Evolutionary conservation across 2,888 invertebrate genomes (phyloP), one percentile per base, ranked within the genome.

Genomic region (Platycnemis pennipes): DNA sequence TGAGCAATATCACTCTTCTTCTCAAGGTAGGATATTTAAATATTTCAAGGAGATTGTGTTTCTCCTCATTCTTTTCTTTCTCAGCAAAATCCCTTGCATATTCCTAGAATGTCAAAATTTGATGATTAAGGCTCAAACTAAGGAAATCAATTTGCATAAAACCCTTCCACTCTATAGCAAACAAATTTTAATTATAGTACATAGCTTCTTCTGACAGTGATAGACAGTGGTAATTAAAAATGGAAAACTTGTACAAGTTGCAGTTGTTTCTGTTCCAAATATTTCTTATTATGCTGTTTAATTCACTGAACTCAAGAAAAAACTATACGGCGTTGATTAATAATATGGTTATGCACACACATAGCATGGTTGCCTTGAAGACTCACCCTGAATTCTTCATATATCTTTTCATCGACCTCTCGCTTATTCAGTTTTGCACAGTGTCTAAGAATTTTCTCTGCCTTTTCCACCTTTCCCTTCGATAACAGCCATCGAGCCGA

Each of bases 401-500:
- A 94, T 22, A 95, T 89, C 42, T 94, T 94, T 37, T 94, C 94
- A 69, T 94, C 94, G 42, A 95, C 94, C 4, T 94, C 53, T 8
- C 94, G 94, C 49, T 94, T 94, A 46, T 94, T 94, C 44, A 94
- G 44, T 77, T n/a, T 69, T 37, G 94, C 94, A 63, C 88, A 89
- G 13, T 45, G 5, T 8, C 94, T 42, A 7, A 94, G 49, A 31
- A 94, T 94, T 26, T 94, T 56, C 37, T 94, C 96, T 0, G 97
- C 97, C 94, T 96, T 96, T 4, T 97, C 97, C 19, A 96, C 96
- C 95, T 96, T 96, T 45, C 97, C 97, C 95, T 97, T 97, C 94
- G 97, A 97, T 22, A 97, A 96, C 49, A 97, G 96, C 97, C 97
- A 97, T 95, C 97, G 97, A 0, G 97, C 97, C 95, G 97, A 97